phyloP scores from a whole-genome alignment of 2,797 vertebrate genomes.

The Valencia hispanica region DNA sequence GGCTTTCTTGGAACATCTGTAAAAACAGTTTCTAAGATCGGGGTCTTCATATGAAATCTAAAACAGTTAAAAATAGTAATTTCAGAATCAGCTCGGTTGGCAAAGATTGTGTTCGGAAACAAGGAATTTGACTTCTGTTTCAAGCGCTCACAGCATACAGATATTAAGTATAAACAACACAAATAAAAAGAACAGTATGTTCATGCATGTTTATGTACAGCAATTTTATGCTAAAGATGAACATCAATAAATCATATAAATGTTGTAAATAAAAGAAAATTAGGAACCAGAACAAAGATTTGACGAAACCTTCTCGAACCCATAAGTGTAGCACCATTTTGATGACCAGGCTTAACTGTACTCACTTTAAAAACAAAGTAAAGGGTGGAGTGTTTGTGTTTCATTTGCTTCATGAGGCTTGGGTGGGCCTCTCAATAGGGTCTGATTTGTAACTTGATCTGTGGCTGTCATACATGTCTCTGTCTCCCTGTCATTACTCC shows the following conservation, averaged over 20 bases:
- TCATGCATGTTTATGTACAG: not conserved
- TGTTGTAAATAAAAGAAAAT: not conserved
- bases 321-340: not conserved
- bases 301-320: not conserved
- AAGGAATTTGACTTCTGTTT: too few species aligned
- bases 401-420: constrained; percentile 36
- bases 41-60: not conserved
- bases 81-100: not conserved
- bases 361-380: constrained; percentile 30
- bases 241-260: not conserved
- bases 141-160: too few species aligned
- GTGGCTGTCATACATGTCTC: constrained; percentile 52
- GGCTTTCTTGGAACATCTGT: not conserved
- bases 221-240: not conserved
- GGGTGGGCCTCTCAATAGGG: constrained; percentile 53
- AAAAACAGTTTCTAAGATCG: not conserved
- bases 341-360: not conserved
- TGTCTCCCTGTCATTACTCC: constrained; percentile 72
- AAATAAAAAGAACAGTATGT: not conserved
- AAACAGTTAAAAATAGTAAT: not conserved
- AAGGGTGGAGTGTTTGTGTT: constrained; percentile 48
- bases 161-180: too few species aligned
- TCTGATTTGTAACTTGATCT: constrained; percentile 66
- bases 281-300: not conserved
- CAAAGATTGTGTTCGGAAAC: not conserved